Evolutionary conservation across 2,888 invertebrate species (phyloP), one percentile per base, ranked within the genome.

Genomic region (Eurytoma adleriae): DNA sequence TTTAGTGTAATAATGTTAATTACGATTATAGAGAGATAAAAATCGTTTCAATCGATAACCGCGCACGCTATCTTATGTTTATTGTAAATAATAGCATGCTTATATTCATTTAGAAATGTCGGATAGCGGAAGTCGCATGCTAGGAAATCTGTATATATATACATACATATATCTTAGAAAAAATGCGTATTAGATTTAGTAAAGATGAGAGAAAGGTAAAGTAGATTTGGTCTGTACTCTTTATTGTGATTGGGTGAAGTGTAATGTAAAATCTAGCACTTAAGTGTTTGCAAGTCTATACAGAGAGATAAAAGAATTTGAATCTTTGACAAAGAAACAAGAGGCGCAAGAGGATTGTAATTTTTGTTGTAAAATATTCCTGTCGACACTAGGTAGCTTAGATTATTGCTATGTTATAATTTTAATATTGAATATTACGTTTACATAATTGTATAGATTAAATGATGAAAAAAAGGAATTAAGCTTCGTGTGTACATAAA

Each of bases 331-430:
- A 70, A 81, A 80, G 66, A 70, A 48, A 79, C 72, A 52, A 52
- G 59, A 68, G 24, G 18, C 40, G 48, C 59, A 74, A 27, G 27
- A 81, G 16, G 54, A 81, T 75, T 90, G 89, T 90, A 90, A 89
- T 90, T 90, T 81, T 89, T 87, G 87, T 87, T 90, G 90, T 90
- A 90, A 89, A 86, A 88, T 88, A 90, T 89, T 90, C 87, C 88
- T 88, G 87, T 88, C 87, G 86, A 88, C 86, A 85, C 83, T 88
- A 88, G 86, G 83, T 87, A 87, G 87, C 76, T 89, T 89, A 88
- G 85, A 83, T 90, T 86, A 88, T 88, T 88, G 88, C 87, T 90
- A 88, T 84, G 87, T 89, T 89, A 89, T 85, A 87, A 88, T 88
- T 90, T 89, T 89, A 90, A 88, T 87, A 89, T 87, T 88, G 86